A percentile compares a stretch with the other conserved stretches of the same genome.
These are phyloP conservation scores for Clytia hemisphaerica DNA, from an alignment of 30 jellyfish, hydroid and myxozoan species.

Conservation along the genomic window DNA sequence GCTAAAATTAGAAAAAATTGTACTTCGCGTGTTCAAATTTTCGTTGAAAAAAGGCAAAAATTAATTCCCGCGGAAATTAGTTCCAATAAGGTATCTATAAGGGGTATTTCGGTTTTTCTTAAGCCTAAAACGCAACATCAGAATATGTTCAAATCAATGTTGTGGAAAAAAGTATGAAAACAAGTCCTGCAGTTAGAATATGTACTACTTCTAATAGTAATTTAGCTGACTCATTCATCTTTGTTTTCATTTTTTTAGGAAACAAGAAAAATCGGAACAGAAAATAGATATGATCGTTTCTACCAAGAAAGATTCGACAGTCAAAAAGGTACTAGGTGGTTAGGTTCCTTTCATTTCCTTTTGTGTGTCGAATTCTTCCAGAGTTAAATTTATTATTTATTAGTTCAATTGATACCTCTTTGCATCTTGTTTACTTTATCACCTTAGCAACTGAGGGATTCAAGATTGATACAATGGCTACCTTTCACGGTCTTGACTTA, in stretches of 20 bases:
- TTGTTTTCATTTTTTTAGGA: constrained; percentile 41
- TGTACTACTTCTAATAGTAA: no score
- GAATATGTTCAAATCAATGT: no score
- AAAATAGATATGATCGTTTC: constrained; percentile 88
- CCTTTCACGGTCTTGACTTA: constrained; percentile 91
- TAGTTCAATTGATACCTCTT: neutral
- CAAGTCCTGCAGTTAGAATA: no score
- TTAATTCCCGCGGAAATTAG: no score
- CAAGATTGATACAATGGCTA: constrained; percentile 90
- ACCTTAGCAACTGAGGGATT: constrained; percentile 76
- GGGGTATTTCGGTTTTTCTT: no score
- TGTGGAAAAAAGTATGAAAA: no score
- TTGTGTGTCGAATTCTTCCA: neutral
- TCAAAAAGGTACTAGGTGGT: constrained; percentile 55
- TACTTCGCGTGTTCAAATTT: no score
- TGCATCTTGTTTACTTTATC: neutral
- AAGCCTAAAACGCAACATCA: no score
- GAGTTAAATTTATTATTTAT: neutral
- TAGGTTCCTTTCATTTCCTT: neutral
- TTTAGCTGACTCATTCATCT: no score
- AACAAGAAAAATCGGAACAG: constrained; percentile 66
- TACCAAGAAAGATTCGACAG: constrained; percentile 98
- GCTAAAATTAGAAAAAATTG: no score
- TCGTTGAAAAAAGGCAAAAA: no score
- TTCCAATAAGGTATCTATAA: no score